Base-by-base conservation (phyloP, 2,888 invertebrate genomes). In the Electrophaes corylata region DNA sequence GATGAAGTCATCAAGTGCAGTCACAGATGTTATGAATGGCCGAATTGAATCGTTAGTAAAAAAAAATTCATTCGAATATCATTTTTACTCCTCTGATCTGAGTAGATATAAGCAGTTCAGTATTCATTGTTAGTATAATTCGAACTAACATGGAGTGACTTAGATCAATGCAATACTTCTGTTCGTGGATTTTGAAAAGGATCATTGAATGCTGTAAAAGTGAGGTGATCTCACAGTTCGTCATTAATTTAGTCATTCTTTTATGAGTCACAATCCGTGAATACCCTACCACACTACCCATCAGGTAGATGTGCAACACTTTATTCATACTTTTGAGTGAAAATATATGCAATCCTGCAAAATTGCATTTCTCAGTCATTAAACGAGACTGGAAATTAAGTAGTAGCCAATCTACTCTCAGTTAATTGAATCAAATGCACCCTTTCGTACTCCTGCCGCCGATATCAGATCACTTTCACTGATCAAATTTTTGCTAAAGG, bases 401-500 rank as follows among this genome's bases (percentile, higher is more conserved):
- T 39, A 23, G 33, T 45, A 47, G 18, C 33, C 35, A 47, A 47
- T 54, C 19, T 54, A 40, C 35, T 49, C 35, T 29, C 19, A 49
- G 56, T 57, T 60, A 62, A 62, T 64, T 78, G 76, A 79, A 83
- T 84, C 76, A 78, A 76, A 71, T 65, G 71, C 69, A 83, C 83
- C 81, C 82, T 80, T 78, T 70, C 64, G 60, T 60, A 61, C 60
- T 65, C 40, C 33, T 65, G 64, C 67, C 69, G 64, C 67, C 69
- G 72, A 76, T 78, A 83, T 77, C 78, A 73, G 73, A 73, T 68
- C 79, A 78, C 91, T 91, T 91, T 91, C 91, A 87, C 91, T 90
- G 90, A 85, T 91, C 83, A 91, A 89, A 91, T 89, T 90, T 90
- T 91, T 89, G 87, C 89, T 88, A 87, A 89, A 89, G 89, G 84